Conservation (phyloP, 2,888 invertebrate species). For the Ichneumoninae sp. region DNA sequence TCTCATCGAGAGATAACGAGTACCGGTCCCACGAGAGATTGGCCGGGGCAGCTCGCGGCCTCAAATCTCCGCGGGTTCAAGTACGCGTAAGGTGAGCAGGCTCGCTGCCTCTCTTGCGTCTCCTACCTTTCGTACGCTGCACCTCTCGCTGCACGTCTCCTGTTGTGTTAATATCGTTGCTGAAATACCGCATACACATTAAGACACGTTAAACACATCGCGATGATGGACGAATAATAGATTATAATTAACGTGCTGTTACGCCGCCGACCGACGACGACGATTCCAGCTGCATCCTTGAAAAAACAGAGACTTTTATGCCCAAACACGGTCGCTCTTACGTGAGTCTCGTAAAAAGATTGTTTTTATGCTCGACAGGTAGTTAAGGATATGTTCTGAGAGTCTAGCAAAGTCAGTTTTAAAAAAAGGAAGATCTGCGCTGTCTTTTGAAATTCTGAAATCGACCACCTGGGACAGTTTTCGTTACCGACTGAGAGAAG, state of each 20-base stretch:
- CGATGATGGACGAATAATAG: conserved; percentile 59
- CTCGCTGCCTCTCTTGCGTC: conserved; percentile 9
- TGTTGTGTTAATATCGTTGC: conserved; percentile 33
- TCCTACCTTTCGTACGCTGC: not conserved
- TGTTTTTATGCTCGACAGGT: conserved; percentile 8
- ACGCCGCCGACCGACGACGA: conserved; percentile 29
- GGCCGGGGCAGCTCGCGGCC: conserved; percentile 65
- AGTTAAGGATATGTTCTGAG: not conserved
- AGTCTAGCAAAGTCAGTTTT: not conserved
- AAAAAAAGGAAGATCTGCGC: not conserved
- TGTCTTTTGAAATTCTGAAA: not conserved
- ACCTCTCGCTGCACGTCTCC: conserved; percentile 32
- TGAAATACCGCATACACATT: conserved; percentile 47
- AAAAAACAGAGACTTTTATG: conserved; percentile 22
- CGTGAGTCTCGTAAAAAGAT: conserved; percentile 29
- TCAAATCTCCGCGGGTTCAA: conserved; percentile 77
- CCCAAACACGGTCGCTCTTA: conserved; percentile 32
- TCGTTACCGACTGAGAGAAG: no score
- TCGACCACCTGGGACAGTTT: not conserved
- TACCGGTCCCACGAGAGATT: conserved; percentile 75
- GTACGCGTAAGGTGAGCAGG: conserved; percentile 71
- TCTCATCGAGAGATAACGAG: conserved; percentile 76
- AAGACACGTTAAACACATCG: conserved; percentile 29
- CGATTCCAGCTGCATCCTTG: conserved; percentile 53
- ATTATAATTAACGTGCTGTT: conserved; percentile 59